Conservation (phyloP, 53 echinoderm and acorn worm genomes). For the Temnopleurus reevesii region DNA sequence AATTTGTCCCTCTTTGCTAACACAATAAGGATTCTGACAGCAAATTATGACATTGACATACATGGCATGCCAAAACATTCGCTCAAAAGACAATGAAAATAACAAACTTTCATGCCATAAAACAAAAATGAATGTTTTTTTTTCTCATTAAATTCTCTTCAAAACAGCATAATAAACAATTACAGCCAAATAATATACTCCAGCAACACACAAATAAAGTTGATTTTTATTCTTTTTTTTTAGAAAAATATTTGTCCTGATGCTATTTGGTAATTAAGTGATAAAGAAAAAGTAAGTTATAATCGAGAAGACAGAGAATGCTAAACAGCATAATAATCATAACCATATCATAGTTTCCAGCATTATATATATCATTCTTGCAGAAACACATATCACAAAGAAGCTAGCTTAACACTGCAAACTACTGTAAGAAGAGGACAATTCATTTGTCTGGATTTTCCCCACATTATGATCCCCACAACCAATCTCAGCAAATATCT, state of each 20-base stretch:
- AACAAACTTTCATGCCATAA: constrained; percentile 48
- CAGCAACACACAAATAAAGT: background rate
- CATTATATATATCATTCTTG: background rate
- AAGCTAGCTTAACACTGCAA: background rate
- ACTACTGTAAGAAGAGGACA: background rate
- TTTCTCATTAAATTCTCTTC: background rate
- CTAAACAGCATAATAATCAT: background rate
- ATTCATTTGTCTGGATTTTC: no score
- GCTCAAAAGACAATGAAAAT: constrained; percentile 27
- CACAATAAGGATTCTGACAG: background rate
- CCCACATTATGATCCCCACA: no score
- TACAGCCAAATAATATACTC: constrained; percentile 16
- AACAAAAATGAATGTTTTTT: constrained; percentile 14
- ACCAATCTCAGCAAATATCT: no score
- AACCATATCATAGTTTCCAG: background rate
- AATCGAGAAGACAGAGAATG: background rate
- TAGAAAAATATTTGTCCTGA: background rate
- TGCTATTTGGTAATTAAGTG: background rate
- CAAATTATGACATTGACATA: background rate
- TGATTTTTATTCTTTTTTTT: background rate
- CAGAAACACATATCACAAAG: background rate
- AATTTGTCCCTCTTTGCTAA: background rate
- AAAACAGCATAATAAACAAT: background rate
- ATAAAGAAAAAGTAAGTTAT: background rate
- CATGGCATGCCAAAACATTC: background rate